Conservation (phyloP, 2,797 vertebrate genomes). For the Acanthornis magna region DNA sequence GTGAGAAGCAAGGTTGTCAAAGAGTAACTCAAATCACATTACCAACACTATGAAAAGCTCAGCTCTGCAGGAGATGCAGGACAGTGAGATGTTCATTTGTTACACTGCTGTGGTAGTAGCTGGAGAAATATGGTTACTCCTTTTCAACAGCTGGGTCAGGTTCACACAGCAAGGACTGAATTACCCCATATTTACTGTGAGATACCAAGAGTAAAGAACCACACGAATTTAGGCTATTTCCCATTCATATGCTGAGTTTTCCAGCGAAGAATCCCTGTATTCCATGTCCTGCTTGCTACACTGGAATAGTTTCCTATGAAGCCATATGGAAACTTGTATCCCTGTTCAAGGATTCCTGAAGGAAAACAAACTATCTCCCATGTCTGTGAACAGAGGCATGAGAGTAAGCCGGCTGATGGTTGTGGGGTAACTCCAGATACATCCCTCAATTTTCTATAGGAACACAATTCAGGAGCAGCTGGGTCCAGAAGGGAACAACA, state of each 20-base stretch:
- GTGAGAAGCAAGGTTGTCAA: neutral
- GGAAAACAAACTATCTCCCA: neutral
- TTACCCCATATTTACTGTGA: neutral
- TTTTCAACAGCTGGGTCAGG: neutral
- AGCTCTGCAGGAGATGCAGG: neutral
- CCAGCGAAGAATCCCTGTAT: neutral
- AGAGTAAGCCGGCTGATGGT: neutral
- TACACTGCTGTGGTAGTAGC: neutral
- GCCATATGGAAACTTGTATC: neutral
- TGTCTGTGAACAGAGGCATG: neutral
- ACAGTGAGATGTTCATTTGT: neutral
- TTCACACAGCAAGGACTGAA: neutral
- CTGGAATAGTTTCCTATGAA: neutral
- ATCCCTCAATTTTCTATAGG: neutral
- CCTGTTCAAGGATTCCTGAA: neutral
- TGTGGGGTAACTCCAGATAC: neutral
- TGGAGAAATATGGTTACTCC: neutral
- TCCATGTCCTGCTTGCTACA: neutral
- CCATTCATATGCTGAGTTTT: neutral
- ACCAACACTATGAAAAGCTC: neutral
- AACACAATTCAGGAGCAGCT: neutral
- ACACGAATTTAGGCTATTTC: rapidly evolving
- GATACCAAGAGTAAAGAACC: neutral
- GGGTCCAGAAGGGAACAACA: neutral
- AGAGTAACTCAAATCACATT: neutral